Base-by-base conservation (phyloP, 92 coral and sea anemone genomes). In the Zoanthus gigantus region DNA sequence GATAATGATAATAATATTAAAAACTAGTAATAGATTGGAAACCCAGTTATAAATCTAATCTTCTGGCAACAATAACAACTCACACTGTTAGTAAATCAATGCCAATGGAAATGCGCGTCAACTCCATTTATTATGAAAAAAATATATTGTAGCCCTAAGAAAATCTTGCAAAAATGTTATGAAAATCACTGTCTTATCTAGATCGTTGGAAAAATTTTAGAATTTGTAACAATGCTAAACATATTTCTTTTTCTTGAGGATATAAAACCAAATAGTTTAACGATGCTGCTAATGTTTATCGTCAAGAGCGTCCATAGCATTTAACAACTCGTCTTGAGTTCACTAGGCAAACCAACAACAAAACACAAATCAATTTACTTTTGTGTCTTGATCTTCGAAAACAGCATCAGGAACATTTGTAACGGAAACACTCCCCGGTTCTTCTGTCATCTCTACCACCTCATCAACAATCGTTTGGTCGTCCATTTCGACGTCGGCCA, bases 381-480 rank as follows among this genome's bases (percentile, higher is more conserved):
- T 97, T 1, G 88, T 53, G 13, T 84, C 90, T 52, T 89, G 85
- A 83, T 95, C 95, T 17, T 92, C 92, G 86, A 90, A 97, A 15
- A 97, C 97, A 76, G 50, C 89, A 12, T 44, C 87, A 13, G 99
- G 99, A 17, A 95, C 92, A 72, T 97, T 94, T 29, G 99, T 97
- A 7, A 97, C 89, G 34, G 97, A 95, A 77, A 97, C 82, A 94
- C 98, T 90, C 69, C 94, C 91, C 6, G 90, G 85, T 30, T 81
- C 85, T 28, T 81, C 85, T 1, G 75, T 52, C 85, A 81, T 81
- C 50, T 81, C 85, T 7, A 67, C 61, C 58, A 53, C 14, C 42
- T 81, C 46, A 9, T 69, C 74, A 4, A 30, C 74, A 30, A 7
- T 12, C 7, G 57, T 69, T 31, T 47, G 61, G 7, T 81, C 85